Base-by-base conservation (phyloP, 2,113 vertebrate species). In the Promerops cafer region DNA sequence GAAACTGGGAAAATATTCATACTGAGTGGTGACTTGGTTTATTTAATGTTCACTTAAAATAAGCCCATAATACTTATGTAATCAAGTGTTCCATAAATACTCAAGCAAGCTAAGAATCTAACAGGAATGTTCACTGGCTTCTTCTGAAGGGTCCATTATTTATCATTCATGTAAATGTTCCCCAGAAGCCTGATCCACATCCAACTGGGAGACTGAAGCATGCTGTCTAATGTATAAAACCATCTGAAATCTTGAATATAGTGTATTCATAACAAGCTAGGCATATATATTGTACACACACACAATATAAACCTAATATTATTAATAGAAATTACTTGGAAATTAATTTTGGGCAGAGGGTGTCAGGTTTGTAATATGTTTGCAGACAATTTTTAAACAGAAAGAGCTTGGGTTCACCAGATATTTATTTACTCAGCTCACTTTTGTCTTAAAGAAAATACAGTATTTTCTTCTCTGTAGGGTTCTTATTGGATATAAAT, bases 1-100 rank as follows among this genome's bases (percentile, higher is more conserved):
- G 44, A 91, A 92, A 75, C 28, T 21, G 10, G 84, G 37, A 59
- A 91, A 94, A 85, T 71, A 84, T 79, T 85, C 45, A 23, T 35
- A 71, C n/a, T 26, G 18, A 96, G 57, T 52, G 16, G 30, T 82
- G 56, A 40, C 40, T 93, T 91, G 40, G 52, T 91, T 90, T 81
- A 88, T 71, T 76, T 65, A 83, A 87, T 35, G 24, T 61, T 93
- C 59, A 69, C 40, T 90, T 93, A 93, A 82, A 94, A 90, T 90
- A 94, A 94, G 37, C 13, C 50, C 60, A 44, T 80, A 84, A 79
- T 89, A 65, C 83, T 90, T 95, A 60, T 24, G 40, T 83, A 95
- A 94, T 83, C 76, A 83, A 65, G 78, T 10, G 57, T 65, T 79
- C 75, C 75, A 88, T 79, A 94, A 95, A 92, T 87, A 88, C n/a